A percentile compares a stretch with the other conserved stretches of the same genome.
Conservation (phyloP, 2,888 invertebrate species). For the Epiblema foenella region DNA sequence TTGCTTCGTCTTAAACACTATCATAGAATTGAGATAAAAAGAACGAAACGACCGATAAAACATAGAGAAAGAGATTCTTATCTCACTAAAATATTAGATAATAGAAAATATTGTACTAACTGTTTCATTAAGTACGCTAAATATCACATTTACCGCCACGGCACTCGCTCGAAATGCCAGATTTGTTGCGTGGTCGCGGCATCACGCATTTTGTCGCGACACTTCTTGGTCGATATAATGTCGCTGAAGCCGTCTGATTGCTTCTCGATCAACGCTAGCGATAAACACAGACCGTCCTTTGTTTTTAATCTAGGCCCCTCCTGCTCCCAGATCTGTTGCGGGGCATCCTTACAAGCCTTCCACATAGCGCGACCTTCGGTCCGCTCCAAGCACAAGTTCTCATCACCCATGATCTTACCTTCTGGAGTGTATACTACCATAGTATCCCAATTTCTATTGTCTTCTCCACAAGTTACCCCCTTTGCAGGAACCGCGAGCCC, state of each 20-base stretch:
- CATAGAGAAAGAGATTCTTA: slow-evolving; percentile 10
- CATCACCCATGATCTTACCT: slow-evolving; percentile 93
- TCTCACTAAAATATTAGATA: slow-evolving; percentile 1
- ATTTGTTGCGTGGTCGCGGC: slow-evolving; percentile 82
- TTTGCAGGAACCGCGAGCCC: slow-evolving; percentile 90
- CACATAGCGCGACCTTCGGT: slow-evolving; percentile 87
- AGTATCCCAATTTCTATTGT: slow-evolving; percentile 85
- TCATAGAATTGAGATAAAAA: slow-evolving; percentile 2
- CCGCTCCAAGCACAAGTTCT: slow-evolving; percentile 92
- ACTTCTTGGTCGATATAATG: slow-evolving; percentile 85
- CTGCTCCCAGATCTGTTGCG: slow-evolving; percentile 89
- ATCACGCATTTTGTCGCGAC: slow-evolving; percentile 65
- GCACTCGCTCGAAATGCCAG: slow-evolving; percentile 88
- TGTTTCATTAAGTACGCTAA: slow-evolving; percentile 23
- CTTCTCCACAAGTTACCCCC: slow-evolving; percentile 86
- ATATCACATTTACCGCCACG: slow-evolving; percentile 85
- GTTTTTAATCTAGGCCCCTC: slow-evolving; percentile 73
- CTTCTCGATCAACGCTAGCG: slow-evolving; percentile 59
- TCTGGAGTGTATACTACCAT: slow-evolving; percentile 89
- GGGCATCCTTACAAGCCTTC: slow-evolving; percentile 88
- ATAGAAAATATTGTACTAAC: slow-evolving; percentile 17
- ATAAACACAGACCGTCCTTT: slow-evolving; percentile 66
- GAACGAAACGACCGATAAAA: not conserved
- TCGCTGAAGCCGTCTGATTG: slow-evolving; percentile 60
- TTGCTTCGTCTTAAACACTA: not conserved